Evolutionary conservation across 1,140 invertebrate genomes (phyloP).

Genomic region (Drosophila bocqueti): DNA sequence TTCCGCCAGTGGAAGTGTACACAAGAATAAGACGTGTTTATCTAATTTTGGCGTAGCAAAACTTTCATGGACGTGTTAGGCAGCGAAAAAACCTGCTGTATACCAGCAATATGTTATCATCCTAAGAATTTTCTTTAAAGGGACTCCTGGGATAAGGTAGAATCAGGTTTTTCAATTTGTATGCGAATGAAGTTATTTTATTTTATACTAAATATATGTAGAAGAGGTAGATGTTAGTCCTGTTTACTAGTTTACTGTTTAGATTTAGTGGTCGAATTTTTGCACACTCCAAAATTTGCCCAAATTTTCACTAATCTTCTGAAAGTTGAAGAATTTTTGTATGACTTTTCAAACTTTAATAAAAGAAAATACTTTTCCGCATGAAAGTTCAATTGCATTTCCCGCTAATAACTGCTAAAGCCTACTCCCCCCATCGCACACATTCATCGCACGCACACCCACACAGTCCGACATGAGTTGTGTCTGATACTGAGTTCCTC

Average conservation of each 20-base stretch:
- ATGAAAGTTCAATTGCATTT: slow-evolving; percentile 68
- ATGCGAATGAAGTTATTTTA: no score
- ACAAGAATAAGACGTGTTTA: slow-evolving; percentile 36
- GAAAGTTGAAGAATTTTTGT: not conserved
- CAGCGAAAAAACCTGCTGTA: slow-evolving; percentile 23
- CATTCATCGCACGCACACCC: not conserved
- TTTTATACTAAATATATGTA: no score
- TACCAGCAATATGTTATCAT: slow-evolving; percentile 24
- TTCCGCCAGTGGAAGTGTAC: slow-evolving; percentile 43
- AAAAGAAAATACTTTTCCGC: slow-evolving; percentile 11
- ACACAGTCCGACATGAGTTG: slow-evolving; percentile 9
- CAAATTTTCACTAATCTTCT: no score
- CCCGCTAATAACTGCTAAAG: slow-evolving; percentile 73
- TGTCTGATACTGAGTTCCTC: slow-evolving; percentile 40
- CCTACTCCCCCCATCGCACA: not conserved
- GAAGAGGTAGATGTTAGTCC: no score
- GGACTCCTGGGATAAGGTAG: not conserved
- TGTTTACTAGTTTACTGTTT: no score
- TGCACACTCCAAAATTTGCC: no score
- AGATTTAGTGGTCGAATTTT: no score
- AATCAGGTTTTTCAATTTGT: no score
- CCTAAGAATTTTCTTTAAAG: not conserved
- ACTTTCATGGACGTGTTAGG: slow-evolving; percentile 38
- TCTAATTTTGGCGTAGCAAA: slow-evolving; percentile 39
- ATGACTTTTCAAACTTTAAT: not conserved